Evolutionary conservation across 2,888 invertebrate genomes (phyloP).

Genomic region (Octonoba sinensis): DNA sequence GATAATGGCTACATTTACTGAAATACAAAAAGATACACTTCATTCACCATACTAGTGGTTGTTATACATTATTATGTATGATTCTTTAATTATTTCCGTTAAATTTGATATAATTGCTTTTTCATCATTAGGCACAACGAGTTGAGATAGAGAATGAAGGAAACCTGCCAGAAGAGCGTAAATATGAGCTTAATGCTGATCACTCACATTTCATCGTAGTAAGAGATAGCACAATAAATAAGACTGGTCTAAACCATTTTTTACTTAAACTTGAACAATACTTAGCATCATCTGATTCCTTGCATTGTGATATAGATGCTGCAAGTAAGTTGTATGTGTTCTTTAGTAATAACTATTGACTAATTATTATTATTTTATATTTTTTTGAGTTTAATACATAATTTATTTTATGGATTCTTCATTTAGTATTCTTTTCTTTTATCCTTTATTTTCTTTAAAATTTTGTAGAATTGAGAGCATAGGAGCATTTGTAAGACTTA

Average conservation of each 20-base stretch:
- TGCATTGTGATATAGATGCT: slow-evolving; percentile 50
- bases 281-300: slow-evolving; percentile 44
- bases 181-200: slow-evolving; percentile 68
- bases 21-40: too few species aligned
- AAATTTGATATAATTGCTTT: not conserved
- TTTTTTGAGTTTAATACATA: too few species aligned
- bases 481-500: not conserved
- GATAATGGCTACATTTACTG: too few species aligned
- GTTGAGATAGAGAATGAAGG: slow-evolving; percentile 65
- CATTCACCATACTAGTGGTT: too few species aligned
- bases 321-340: slow-evolving; percentile 29
- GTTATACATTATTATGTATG: not conserved
- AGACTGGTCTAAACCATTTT: slow-evolving; percentile 61
- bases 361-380: not conserved
- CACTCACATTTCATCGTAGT: slow-evolving; percentile 69
- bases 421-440: too few species aligned
- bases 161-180: slow-evolving; percentile 58
- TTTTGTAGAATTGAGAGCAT: too few species aligned
- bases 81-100: not conserved
- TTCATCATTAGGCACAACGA: slow-evolving; percentile 34
- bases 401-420: not conserved
- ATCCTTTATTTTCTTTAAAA: not conserved
- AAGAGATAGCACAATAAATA: slow-evolving; percentile 66
- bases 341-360: not conserved
- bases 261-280: slow-evolving; percentile 61